These are phyloP conservation scores for Geococcyx californianus DNA, from an alignment of 2,113 vertebrate species.

Conservation along the genomic window DNA sequence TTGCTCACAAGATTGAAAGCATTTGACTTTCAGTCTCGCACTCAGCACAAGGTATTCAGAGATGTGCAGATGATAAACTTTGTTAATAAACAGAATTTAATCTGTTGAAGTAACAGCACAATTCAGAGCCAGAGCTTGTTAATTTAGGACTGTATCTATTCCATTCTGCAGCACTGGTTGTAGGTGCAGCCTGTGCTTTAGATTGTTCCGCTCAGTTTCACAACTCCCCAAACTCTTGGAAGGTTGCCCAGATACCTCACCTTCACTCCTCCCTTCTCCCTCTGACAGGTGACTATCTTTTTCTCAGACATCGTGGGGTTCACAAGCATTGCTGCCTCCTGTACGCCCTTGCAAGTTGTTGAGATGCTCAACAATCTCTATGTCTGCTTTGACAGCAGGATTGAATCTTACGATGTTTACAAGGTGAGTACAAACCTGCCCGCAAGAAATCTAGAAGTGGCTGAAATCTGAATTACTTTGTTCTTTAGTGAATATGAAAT, in stretches of 20 bases:
- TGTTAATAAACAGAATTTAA: background rate
- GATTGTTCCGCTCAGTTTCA: background rate
- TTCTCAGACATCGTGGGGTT: constrained; percentile 92
- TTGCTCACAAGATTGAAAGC: background rate
- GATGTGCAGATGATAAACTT: background rate
- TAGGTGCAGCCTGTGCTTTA: accelerated
- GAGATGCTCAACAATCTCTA: constrained; percentile 90
- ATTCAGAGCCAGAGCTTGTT: background rate
- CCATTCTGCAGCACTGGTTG: background rate
- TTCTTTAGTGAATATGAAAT: background rate
- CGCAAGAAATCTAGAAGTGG: background rate
- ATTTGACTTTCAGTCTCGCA: background rate
- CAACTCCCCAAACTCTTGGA: background rate
- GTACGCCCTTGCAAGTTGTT: constrained; percentile 86
- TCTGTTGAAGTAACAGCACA: background rate
- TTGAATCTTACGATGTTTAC: constrained; percentile 88
- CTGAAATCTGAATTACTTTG: background rate
- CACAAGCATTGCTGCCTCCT: constrained; percentile 88
- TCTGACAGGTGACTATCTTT: constrained; percentile 85
- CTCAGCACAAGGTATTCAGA: background rate
- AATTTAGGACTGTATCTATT: background rate
- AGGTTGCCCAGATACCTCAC: background rate
- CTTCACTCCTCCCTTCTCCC: background rate
- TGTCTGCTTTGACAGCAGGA: constrained; percentile 88
- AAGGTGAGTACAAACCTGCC: constrained; percentile 73